Conservation (phyloP, 2,113 vertebrate species). For the Zosterops lateralis region DNA sequence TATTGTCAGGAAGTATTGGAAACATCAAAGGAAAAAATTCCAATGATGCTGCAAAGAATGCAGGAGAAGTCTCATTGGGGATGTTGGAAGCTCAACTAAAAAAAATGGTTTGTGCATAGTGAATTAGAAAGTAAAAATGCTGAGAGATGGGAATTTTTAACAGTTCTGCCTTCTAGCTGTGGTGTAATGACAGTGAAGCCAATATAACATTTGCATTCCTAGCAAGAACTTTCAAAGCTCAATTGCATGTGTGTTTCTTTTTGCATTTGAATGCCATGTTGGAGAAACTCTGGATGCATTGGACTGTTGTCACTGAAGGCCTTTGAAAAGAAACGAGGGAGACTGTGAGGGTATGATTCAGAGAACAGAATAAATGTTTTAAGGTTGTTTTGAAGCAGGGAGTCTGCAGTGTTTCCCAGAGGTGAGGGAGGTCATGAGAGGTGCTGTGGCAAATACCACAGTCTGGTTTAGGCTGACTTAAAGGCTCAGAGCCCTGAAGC, state of each 20-base stretch:
- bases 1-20: not conserved
- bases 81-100: not conserved
- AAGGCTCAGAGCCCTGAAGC: not conserved
- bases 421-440: not conserved
- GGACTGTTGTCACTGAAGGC: not conserved
- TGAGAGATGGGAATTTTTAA: not conserved
- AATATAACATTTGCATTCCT: not conserved
- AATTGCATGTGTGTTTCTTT: not conserved
- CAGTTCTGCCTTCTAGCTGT: not conserved
- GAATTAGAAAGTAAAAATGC: not conserved
- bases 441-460: not conserved
- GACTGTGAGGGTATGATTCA: not conserved
- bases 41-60: not conserved
- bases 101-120: not conserved
- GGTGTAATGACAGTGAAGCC: not conserved
- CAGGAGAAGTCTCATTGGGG: not conserved
- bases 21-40: not conserved
- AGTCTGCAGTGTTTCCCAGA: not conserved
- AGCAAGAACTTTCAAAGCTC: not conserved
- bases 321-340: not conserved
- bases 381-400: not conserved
- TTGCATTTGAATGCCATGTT: not conserved
- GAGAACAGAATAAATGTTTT: not conserved
- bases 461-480: not conserved
- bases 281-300: not conserved